Conservation (phyloP, 2,113 vertebrate species). For the Quiscalus mexicanus region DNA sequence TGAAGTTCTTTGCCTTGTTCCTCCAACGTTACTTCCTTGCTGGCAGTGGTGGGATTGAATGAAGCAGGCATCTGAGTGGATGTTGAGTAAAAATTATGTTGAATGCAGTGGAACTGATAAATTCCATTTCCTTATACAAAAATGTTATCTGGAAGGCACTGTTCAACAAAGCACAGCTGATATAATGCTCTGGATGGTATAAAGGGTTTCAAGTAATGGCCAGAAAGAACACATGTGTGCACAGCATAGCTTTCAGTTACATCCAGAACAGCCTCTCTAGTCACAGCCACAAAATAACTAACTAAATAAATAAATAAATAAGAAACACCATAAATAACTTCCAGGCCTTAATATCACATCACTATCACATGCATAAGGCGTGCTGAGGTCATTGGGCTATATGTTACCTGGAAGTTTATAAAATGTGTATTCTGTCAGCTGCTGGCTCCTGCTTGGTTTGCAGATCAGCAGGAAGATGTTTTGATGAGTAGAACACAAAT, state of each 20-base stretch:
- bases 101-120: background rate
- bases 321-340: background rate
- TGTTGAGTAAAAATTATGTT: background rate
- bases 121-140: background rate
- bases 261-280: background rate
- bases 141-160: background rate
- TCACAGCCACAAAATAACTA: background rate
- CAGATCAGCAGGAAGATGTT: background rate
- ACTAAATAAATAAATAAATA: background rate
- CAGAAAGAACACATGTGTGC: rapidly evolving
- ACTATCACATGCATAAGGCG: background rate
- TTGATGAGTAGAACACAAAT: background rate
- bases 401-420: background rate
- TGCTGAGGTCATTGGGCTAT: background rate
- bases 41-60: background rate
- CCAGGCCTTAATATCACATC: background rate
- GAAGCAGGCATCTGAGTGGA: background rate
- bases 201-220: background rate
- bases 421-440: background rate
- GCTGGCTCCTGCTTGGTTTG: background rate
- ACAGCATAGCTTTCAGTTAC: background rate
- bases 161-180: background rate
- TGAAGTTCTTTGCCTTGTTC: background rate
- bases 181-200: background rate
- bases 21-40: background rate